Evolutionary conservation across 2,797 vertebrate species (phyloP), one percentile per base, ranked within the genome.

Genomic region (Huso huso): DNA sequence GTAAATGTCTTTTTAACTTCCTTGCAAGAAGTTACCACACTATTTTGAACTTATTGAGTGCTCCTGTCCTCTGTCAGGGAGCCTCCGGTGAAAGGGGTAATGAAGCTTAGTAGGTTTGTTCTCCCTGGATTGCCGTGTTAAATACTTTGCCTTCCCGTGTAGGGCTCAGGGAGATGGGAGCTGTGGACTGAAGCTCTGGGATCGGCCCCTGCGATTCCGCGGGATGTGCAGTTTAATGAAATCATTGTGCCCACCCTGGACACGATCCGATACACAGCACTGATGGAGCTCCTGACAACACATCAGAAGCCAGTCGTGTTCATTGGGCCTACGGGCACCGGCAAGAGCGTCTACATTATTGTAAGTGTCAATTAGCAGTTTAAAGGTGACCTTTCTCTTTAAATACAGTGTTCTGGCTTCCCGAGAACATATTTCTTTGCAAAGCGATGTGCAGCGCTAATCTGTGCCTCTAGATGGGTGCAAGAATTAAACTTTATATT

Each of bases 191-290:
- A 93, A 67, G 78, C 83, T 70, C 77, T 97, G 10, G 85, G 79
- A 69, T 64, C 75, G 0, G 81, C 87, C 3, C 86, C 86, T 69
- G 73, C 87, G 13, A 92, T 96, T 70, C 67, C 79, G 67, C 89
- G 81, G 66, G 92, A 94, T 68, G 48, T 85, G 77, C 75, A 88
- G 81, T 95, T 97, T 79, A 95, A 89, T 69, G 90, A 95, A 82
- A 97, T 96, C 78, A 95, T 95, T 61, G 93, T 95, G 6, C 94
- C 94, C 49, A 95, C 94, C 50, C 81, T 93, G 80, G 93, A 96
- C 81, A 96, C 94, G 0, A 64, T 94, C 61, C 88, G 93, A 57
- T 95, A 92, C 73, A 93, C 79, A 63, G 79, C 84, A 3, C 76
- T 97, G 69, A 95, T 96, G 94, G 79, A 87, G 49, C 83, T 96